Base-by-base conservation (phyloP, 2,113 vertebrate genomes). In the Spea multiplicata region DNA sequence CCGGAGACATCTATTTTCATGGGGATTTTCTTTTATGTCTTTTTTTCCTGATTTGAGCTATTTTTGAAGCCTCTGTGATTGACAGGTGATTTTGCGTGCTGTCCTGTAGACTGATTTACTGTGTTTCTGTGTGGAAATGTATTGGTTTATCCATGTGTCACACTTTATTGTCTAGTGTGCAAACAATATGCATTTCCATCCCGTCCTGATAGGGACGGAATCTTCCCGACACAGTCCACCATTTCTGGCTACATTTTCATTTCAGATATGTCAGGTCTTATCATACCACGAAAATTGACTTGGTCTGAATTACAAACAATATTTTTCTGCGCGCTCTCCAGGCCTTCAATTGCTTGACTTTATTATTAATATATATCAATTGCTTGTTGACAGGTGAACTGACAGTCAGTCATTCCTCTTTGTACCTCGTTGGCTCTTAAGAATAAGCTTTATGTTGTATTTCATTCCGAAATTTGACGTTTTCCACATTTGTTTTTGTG, bases 331-430 rank as follows among this genome's bases (percentile, higher is more conserved):
- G 0, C 13, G 74, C 73, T 79, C 81, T 0, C 65, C 64, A 9
- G 7, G 55, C 74, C 76, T 59, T n/a, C 47, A 66, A 55, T 3
- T 59, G 49, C 78, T 73, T 69, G 78, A 80, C 78, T 68, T 80
- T 80, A 67, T 71, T 80, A 80, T 80, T 80, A 80, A 80, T 80
- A 73, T 74, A 80, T 74, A 80, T 80, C 78, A 80, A 80, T 80
- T 80, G 78, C 71, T 68, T 80, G 68, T 68, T 80, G 78, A 80
- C 78, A 74, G 73, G 64, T 74, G 78, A 67, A 49, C 62, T 74
- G 78, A 73, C 78, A 80, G 52, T 80, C 57, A 72, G 71, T 74
- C 71, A 80, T n/a, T 44, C 70, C 10, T 17, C 62, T 67, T 80
- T 80, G 78, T 74, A 64, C 49, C 71, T 74, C 66, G 52, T 73